A percentile compares a stretch with the other conserved stretches of the same genome.
These are phyloP conservation scores for Meiosimyza platycephala DNA, from an alignment of 2,888 invertebrate genomes.

Conservation along the genomic window DNA sequence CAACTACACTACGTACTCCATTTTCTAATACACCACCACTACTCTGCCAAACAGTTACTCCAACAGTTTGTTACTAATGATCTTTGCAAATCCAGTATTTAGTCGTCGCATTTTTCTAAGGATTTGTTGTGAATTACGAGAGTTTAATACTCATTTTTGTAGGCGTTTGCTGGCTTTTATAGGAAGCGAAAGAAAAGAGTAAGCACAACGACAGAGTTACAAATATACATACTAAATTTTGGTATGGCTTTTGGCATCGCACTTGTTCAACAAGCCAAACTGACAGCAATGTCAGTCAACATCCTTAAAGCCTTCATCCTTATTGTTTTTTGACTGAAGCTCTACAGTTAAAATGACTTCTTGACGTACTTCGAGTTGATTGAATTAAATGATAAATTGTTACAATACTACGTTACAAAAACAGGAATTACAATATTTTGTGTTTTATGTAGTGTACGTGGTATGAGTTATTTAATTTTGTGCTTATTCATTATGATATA, in stretches of 20 bases:
- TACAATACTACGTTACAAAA: neutral
- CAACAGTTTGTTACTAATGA: slow-evolving; percentile 18
- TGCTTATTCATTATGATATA: no score
- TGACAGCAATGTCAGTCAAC: neutral
- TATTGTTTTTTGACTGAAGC: neutral
- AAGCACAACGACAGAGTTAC: no score
- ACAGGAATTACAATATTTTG: neutral
- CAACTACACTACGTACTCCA: neutral
- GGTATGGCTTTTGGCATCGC: neutral
- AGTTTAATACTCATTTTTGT: slow-evolving; percentile 6
- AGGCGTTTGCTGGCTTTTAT: neutral
- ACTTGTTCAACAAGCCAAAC: slow-evolving; percentile 9
- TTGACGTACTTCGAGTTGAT: neutral
- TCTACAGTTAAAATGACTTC: no score
- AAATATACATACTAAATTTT: neutral
- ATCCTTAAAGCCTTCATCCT: neutral
- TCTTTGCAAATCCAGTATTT: slow-evolving; percentile 11
- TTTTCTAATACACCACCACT: no score
- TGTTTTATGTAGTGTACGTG: no score
- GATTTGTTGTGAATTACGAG: neutral
- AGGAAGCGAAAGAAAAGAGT: no score
- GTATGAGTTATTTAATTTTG: no score
- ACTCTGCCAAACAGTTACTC: neutral
- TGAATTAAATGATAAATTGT: slow-evolving; percentile 19
- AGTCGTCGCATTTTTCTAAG: no score